phyloP scores from a whole-genome alignment of 2,113 vertebrate genomes.

The Aplodontia rufa region DNA sequence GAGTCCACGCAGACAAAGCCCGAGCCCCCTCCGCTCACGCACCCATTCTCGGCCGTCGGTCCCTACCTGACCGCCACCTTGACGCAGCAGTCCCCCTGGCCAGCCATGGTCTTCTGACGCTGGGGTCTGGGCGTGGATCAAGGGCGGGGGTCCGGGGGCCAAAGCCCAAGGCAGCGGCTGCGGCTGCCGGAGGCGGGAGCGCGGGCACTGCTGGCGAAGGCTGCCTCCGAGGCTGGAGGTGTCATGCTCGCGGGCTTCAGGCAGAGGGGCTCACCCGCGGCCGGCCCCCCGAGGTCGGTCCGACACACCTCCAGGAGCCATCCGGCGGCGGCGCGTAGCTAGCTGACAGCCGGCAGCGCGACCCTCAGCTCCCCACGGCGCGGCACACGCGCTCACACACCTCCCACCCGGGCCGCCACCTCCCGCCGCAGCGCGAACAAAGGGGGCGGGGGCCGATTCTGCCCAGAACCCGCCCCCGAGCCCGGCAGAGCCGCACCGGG shows the following conservation, averaged over 20 bases:
- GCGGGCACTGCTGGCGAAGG: neutral
- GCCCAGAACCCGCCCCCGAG: conserved; percentile 28
- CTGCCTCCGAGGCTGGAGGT: conserved; percentile 59
- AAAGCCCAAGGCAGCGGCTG: conserved; percentile 28
- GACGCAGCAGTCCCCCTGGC: conserved; percentile 82
- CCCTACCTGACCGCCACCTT: conserved; percentile 85
- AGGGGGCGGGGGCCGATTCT: conserved; percentile 74
- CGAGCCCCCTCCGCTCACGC: neutral
- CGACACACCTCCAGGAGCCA: conserved; percentile 49
- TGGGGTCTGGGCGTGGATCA: conserved; percentile 37
- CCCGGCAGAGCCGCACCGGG: neutral
- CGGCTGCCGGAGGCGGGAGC: conserved; percentile 52
- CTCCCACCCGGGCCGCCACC: conserved; percentile 60
- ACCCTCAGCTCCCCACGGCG: conserved; percentile 55
- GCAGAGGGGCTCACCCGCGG: conserved; percentile 60
- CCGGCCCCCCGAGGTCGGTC: neutral
- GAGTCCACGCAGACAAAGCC: conserved; percentile 70
- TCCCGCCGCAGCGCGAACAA: conserved; percentile 73
- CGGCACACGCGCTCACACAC: conserved; percentile 67
- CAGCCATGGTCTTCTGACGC: conserved; percentile 76
- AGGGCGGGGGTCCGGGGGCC: conserved; percentile 51
- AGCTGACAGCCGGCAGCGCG: conserved; percentile 67
- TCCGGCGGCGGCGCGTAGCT: conserved; percentile 35
- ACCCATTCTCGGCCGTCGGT: neutral
- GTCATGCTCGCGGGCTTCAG: conserved; percentile 64